Evolutionary conservation across 2,113 vertebrate species (phyloP).

Genomic region (Pionites leucogaster): DNA sequence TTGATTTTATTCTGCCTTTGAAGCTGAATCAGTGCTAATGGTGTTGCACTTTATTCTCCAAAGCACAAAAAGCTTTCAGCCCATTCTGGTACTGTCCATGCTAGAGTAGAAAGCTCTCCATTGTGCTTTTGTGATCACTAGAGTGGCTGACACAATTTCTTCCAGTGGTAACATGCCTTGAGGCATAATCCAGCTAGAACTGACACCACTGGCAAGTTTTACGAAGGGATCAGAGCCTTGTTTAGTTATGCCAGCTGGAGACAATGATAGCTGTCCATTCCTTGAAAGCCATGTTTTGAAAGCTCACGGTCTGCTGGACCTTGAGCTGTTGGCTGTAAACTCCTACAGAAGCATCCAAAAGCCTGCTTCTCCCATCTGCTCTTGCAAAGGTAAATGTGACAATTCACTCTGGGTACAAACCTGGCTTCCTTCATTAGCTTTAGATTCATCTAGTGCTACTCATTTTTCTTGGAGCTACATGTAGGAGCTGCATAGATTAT

Average conservation of each 20-base stretch:
- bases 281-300: background rate
- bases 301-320: background rate
- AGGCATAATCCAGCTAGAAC: background rate
- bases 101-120: accelerated
- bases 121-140: background rate
- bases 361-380: constrained; percentile 11
- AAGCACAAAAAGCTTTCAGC: background rate
- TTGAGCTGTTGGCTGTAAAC: background rate
- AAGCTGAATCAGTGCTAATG: background rate
- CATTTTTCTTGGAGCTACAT: background rate
- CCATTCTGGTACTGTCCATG: background rate
- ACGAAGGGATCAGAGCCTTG: background rate
- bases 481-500: background rate
- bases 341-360: background rate
- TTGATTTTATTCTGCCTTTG: background rate
- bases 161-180: background rate
- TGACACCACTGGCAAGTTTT: background rate
- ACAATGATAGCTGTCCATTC: background rate
- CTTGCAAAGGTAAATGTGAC: background rate
- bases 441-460: background rate
- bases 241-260: background rate
- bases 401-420: background rate
- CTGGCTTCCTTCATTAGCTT: background rate
- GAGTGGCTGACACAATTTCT: background rate
- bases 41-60: background rate